Conservation (phyloP, 1,140 invertebrate species). For the Calephelis nemesis region DNA sequence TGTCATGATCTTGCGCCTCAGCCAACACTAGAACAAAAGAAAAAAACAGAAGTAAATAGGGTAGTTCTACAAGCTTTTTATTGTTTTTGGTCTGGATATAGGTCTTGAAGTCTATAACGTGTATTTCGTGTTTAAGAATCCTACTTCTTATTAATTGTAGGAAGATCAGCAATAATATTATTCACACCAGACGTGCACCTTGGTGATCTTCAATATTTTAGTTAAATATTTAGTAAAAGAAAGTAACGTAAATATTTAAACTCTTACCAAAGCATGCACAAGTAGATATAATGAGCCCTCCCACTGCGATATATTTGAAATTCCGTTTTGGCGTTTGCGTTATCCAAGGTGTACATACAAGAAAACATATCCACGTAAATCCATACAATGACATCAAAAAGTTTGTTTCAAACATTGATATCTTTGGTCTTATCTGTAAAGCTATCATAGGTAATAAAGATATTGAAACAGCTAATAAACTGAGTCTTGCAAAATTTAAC, state of each 20-base stretch:
- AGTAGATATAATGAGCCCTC: conserved; percentile 59
- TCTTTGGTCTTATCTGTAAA: conserved; percentile 53
- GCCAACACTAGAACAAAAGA: conserved; percentile 54
- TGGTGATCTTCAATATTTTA: conserved; percentile 1
- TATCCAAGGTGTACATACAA: conserved; percentile 68
- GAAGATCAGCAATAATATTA: too few species aligned
- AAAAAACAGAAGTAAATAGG: not conserved
- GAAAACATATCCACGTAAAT: conserved; percentile 70
- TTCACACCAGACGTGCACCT: not conserved
- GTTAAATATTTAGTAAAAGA: conserved; percentile 12
- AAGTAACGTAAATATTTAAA: conserved; percentile 10
- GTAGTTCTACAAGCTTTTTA: too few species aligned
- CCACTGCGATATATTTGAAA: conserved; percentile 64
- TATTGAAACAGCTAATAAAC: conserved; percentile 55
- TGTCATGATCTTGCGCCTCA: conserved; percentile 52
- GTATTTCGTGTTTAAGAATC: too few species aligned
- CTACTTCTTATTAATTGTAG: too few species aligned
- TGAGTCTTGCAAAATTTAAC: conserved; percentile 56
- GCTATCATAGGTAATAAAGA: conserved; percentile 60
- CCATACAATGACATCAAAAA: conserved; percentile 68
- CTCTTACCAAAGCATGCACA: conserved; percentile 67
- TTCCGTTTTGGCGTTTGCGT: conserved; percentile 70
- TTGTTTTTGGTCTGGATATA: not conserved
- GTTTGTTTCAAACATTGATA: conserved; percentile 58
- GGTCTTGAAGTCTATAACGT: too few species aligned